Percentiles rank a stretch among this genome's conserved stretches.
Conservation (phyloP, 2,888 invertebrate species). For the Lissocephala sabroskyi region DNA sequence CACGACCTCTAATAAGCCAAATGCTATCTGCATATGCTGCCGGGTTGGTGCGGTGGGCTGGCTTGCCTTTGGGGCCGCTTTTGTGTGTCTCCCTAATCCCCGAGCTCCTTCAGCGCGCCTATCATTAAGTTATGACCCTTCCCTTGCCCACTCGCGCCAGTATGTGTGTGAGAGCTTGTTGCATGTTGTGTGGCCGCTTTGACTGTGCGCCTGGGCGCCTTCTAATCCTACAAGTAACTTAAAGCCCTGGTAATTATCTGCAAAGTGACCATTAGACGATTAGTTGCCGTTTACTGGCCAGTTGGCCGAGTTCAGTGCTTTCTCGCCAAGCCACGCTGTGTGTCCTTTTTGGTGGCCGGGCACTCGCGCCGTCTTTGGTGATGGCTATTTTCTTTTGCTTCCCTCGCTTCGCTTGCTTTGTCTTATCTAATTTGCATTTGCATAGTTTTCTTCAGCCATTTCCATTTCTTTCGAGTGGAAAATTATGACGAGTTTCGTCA, state of each 20-base stretch:
- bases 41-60: constrained; percentile 22
- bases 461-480: constrained; percentile 15
- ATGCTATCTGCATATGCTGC: constrained; percentile 14
- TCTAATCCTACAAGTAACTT: constrained; percentile 60
- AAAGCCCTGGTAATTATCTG: constrained; percentile 69
- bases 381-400: too few species aligned
- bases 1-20: too few species aligned
- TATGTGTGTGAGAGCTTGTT: constrained; percentile 41
- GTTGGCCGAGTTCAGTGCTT: not conserved
- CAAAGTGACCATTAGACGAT: constrained; percentile 70
- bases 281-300: constrained; percentile 44
- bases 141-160: too few species aligned
- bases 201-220: constrained; percentile 32
- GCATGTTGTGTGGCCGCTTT: constrained; percentile 28
- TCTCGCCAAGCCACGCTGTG: too few species aligned
- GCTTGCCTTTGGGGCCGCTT: constrained; percentile 7
- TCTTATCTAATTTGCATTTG: constrained; percentile 60
- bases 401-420: constrained; percentile 26
- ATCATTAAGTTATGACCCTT: constrained; percentile 42
- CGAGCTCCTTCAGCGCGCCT: not conserved
- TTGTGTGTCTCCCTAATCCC: constrained; percentile 2
- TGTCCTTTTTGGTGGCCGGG: too few species aligned
- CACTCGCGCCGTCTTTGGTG: too few species aligned
- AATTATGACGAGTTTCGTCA: constrained; percentile 46
- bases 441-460: constrained; percentile 32